These are phyloP conservation scores for Megalonaias nervosa DNA, from an alignment of 1,140 invertebrate species.

Conservation along the genomic window DNA sequence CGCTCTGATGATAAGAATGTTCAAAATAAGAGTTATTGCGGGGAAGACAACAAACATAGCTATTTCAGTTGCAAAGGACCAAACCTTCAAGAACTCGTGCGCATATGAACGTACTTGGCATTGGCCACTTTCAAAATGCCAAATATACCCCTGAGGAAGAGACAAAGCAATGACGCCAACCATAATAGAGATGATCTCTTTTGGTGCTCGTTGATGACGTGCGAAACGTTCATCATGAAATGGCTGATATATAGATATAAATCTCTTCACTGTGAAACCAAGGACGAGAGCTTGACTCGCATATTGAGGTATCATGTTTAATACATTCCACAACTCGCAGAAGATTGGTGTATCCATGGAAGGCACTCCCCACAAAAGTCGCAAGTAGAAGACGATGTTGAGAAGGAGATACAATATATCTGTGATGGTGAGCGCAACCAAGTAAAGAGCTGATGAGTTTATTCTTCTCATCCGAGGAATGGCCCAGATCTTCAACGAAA, in stretches of 20 bases:
- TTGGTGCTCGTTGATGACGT: conserved; percentile 42
- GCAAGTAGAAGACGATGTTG: conserved; percentile 39
- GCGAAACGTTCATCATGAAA: conserved; percentile 73
- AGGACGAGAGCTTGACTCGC: conserved; percentile 60
- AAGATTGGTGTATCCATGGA: conserved; percentile 38
- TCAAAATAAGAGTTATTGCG: conserved; percentile 46
- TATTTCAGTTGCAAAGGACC: conserved; percentile 55
- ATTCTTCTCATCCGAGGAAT: conserved; percentile 54
- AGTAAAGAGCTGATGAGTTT: conserved; percentile 45
- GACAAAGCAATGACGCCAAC: conserved; percentile 35
- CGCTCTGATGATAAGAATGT: conserved; percentile 53
- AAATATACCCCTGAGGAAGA: conserved; percentile 56
- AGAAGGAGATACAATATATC: conserved; percentile 46
- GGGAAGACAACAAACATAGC: conserved; percentile 48
- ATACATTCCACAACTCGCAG: conserved; percentile 47
- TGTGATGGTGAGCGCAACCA: conserved; percentile 39
- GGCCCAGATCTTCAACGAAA: conserved; percentile 62
- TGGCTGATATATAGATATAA: conserved; percentile 95
- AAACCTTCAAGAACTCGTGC: conserved; percentile 22
- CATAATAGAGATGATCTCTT: conserved; percentile 40
- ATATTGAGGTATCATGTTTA: conserved; percentile 51
- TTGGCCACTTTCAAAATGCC: conserved; percentile 43
- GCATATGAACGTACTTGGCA: conserved; percentile 12
- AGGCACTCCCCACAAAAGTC: conserved; percentile 46
- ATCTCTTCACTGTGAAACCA: conserved; percentile 94